Evolutionary conservation across 1,140 invertebrate genomes (phyloP).

Genomic region (Saccostrea cuccullata): DNA sequence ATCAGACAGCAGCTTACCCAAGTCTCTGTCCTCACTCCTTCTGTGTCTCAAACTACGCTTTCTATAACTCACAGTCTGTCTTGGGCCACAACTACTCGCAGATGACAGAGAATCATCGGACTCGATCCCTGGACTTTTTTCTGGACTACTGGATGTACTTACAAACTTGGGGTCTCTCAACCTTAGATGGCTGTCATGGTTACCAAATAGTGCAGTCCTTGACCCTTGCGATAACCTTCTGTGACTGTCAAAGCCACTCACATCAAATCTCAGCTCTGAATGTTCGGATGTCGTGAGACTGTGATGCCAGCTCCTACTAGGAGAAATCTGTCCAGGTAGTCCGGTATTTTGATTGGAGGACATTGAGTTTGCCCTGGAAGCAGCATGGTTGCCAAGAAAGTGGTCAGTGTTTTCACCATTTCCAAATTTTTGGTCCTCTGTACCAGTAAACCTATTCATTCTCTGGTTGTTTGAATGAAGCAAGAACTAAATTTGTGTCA

Average conservation of each 20-base stretch:
- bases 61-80: neutral
- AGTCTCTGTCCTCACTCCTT: slow-evolving; percentile 16
- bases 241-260: slow-evolving; percentile 17
- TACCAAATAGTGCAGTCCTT: neutral
- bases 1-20: neutral
- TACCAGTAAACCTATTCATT: neutral
- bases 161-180: neutral
- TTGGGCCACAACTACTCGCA: neutral
- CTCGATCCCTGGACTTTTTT: slow-evolving; percentile 19
- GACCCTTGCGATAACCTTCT: slow-evolving; percentile 17
- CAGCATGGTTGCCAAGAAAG: neutral
- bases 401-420: neutral
- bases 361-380: neutral
- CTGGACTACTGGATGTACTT: slow-evolving; percentile 7
- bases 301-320: slow-evolving; percentile 14
- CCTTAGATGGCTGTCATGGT: slow-evolving; percentile 19
- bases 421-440: neutral
- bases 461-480: neutral
- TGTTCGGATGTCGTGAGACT: neutral
- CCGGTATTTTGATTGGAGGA: neutral
- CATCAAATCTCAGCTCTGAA: neutral
- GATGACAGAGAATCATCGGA: slow-evolving; percentile 20
- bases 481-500: neutral
- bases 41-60: slow-evolving; percentile 14
- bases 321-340: neutral